Conservation (phyloP, 53 echinoderm and acorn worm species). For the Actinopyga echinites region DNA sequence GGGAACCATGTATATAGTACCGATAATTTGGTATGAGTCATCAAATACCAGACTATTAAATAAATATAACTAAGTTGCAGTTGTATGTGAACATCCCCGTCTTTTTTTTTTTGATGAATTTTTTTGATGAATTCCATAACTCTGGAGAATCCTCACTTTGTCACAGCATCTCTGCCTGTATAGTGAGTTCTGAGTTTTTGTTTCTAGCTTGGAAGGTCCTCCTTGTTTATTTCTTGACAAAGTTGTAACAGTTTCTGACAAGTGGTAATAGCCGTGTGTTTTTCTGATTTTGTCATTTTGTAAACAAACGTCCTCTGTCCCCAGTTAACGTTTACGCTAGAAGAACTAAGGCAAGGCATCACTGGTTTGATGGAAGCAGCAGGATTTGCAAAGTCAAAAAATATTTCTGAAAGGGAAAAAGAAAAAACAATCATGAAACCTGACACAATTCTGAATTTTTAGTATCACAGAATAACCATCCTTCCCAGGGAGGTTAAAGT, state of each 20-base stretch:
- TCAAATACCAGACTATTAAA: too few species aligned
- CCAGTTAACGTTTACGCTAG: neutral
- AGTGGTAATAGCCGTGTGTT: neutral
- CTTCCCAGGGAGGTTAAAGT: too few species aligned
- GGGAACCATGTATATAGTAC: too few species aligned
- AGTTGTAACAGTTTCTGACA: neutral
- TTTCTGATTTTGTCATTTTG: conserved; percentile 4
- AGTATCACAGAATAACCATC: too few species aligned
- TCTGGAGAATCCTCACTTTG: neutral
- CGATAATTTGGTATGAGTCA: too few species aligned
- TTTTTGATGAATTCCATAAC: too few species aligned
- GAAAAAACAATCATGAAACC: too few species aligned
- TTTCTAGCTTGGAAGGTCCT: neutral
- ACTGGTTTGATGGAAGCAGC: neutral
- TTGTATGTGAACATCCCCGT: too few species aligned
- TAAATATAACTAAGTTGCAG: too few species aligned
- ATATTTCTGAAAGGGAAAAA: neutral
- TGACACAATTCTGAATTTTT: too few species aligned
- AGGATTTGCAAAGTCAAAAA: neutral
- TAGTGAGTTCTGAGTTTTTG: neutral
- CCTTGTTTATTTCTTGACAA: neutral
- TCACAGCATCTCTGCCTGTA: neutral
- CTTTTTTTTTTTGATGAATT: too few species aligned
- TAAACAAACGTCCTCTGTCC: conserved; percentile 7
- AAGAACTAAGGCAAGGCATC: conserved; percentile 25